Evolutionary conservation across 2,113 vertebrate species (phyloP).

Genomic region (Ovis canadensis): DNA sequence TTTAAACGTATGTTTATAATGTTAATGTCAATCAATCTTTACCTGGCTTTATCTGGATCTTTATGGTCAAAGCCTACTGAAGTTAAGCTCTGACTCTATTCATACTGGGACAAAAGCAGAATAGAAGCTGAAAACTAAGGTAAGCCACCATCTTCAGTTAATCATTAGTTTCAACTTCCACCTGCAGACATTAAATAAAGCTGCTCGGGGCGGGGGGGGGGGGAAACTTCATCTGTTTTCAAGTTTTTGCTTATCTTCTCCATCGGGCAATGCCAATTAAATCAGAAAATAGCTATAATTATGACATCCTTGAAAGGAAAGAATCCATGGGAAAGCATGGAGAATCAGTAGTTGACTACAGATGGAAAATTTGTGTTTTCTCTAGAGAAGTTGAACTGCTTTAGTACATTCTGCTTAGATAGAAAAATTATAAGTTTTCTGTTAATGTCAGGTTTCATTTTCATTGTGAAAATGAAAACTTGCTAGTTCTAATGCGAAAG

Average conservation of each 20-base stretch:
- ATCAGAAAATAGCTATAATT: constrained; percentile 12
- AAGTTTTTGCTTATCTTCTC: constrained; percentile 24
- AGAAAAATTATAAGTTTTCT: not conserved
- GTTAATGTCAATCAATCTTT: not conserved
- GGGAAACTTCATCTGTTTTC: not conserved
- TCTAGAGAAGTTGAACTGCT: not conserved
- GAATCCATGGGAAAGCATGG: not conserved
- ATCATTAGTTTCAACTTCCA: not conserved
- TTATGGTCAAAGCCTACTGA: not conserved
- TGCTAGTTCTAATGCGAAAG: not conserved
- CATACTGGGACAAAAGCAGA: not conserved
- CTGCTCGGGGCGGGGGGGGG: not conserved
- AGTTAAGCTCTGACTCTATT: not conserved
- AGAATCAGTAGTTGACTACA: not conserved
- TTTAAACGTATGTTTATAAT: not conserved
- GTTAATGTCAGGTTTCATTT: not conserved
- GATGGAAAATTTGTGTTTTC: not conserved
- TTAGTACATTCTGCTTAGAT: not conserved
- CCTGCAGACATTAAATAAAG: not conserved
- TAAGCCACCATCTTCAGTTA: not conserved
- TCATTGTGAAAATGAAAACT: constrained; percentile 31
- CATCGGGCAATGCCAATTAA: not conserved
- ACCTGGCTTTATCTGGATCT: not conserved
- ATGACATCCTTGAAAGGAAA: not conserved
- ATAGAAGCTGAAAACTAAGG: not conserved